Evolutionary conservation across 2,797 vertebrate species (phyloP), one percentile per base, ranked within the genome.

Genomic region (Myiothlypis coronata): DNA sequence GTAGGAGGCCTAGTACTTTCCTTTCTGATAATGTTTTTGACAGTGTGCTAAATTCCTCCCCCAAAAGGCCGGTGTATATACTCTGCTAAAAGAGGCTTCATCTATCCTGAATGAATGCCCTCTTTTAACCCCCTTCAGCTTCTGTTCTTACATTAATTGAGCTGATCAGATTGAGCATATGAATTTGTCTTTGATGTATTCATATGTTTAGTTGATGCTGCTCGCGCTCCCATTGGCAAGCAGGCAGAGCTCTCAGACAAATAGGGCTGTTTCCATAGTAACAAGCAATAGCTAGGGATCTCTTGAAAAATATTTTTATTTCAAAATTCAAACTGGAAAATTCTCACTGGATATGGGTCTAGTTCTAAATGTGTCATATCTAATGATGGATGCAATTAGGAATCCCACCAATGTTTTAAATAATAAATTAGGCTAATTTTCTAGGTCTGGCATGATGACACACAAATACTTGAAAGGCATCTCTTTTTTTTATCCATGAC

Each of bases 221-320:
- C 98, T 98, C 93, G 94, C 93, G 95, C 96, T 97, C 98, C 98
- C 97, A 98, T 98, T 98, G 98, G 98, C 98, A 98, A 77, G 97
- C 97, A 95, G 98, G 98, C 97, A 98, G 97, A 97, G 98, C 98
- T 98, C 98, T 98, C 97, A 98, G 98, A 98, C 99, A 99, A 99
- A 99, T 99, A 98, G 98, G 98, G 98, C 98, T 98, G 99, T 99
- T 99, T 98, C 98, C 98, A 99, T 99, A 98, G 99, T 97, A 99
- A 99, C 99, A 98, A 96, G 98, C 96, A 94, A 98, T 98, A 98
- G 98, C 98, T 98, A 98, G 98, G 98, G 98, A 99, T 99, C 98
- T 98, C 98, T 98, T 97, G 98, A 98, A 98, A 99, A 98, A 98
- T 98, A 99, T 98, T 98, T 99, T 98, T 98, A 98, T 98, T 98